Evolutionary conservation across 2,797 vertebrate genomes (phyloP), one percentile per base, ranked within the genome.

Genomic region (Takifugu rubripes): DNA sequence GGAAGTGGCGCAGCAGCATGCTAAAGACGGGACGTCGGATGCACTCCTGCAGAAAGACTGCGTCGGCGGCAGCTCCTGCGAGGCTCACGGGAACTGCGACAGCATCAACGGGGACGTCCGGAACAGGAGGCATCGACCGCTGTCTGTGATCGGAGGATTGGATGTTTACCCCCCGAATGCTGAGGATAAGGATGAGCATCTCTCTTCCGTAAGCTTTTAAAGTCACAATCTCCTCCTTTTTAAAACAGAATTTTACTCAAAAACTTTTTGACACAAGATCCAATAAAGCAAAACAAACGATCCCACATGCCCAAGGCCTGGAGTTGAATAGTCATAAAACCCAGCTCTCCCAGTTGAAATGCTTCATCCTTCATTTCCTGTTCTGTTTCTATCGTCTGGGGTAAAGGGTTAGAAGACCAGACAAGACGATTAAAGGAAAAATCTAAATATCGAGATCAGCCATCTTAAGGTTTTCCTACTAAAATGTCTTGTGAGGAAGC

Each of bases 141-240:
- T 94, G 70, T 98, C 97, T 0, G 89, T 96, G 63, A 96, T 95
- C 52, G 97, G 93, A 76, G 93, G 91, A 24, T 90, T 90, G 75
- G 90, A 90, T 83, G 79, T 93, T 79, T 96, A 92, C 66, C 77
- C 81, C 7, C 60, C 79, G 54, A 91, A 91, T 6, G 66, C 79
- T 7, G 93, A 92, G 70, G 92, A 95, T 52, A 91, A 91, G 56
- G 93, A 94, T 58, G 89, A 86, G 72, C 81, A 86, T 59, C 90
- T 94, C 68, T 90, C 93, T 70, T 94, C 94, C 91, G 97, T 99
- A 94, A 96, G 96, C 51, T 16, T 27, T 48, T 25, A 49, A 10
- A 58, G 6, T 50, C 25, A 3, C 14, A 44, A 25, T 42, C 31
- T 61, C 6, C 6, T 3, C 12, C 2, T 25, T 49, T 50, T 47